Evolutionary conservation across 2,888 invertebrate genomes (phyloP).

Genomic region (Mellilla xanthometata): DNA sequence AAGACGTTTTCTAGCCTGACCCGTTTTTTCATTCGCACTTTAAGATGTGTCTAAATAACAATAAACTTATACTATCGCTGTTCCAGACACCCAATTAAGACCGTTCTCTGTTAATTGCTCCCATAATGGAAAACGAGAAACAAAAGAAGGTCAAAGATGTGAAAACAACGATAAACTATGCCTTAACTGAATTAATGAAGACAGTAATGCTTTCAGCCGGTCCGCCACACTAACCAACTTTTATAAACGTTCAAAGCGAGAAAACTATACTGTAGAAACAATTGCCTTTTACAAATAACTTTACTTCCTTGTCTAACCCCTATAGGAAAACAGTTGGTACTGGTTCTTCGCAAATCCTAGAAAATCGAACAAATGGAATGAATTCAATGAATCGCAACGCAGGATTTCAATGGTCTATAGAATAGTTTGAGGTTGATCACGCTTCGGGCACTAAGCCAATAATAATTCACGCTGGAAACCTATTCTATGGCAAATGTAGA

Average conservation of each 20-base stretch:
- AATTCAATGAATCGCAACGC: constrained; percentile 27
- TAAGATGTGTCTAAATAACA: constrained; percentile 5
- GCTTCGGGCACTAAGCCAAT: constrained; percentile 28
- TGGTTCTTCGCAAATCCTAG: constrained; percentile 3
- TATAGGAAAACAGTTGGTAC: neutral
- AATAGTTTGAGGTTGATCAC: constrained; percentile 29
- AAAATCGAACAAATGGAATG: constrained; percentile 8
- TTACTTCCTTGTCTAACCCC: neutral
- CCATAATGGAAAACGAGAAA: constrained; percentile 13
- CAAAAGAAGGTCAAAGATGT: constrained; percentile 18
- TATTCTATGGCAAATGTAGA: constrained; percentile 11
- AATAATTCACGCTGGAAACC: constrained; percentile 26
- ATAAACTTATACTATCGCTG: constrained; percentile 5
- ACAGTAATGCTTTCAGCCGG: constrained; percentile 13
- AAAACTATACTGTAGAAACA: constrained; percentile 1
- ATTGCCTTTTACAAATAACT: neutral
- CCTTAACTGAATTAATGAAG: constrained; percentile 17
- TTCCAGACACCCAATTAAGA: constrained; percentile 11
- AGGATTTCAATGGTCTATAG: constrained; percentile 29
- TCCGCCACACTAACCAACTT: constrained; percentile 11
- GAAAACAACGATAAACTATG: constrained; percentile 19
- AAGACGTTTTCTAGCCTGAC: too few relatives aligned
- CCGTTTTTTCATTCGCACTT: neutral
- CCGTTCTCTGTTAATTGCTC: constrained; percentile 14
- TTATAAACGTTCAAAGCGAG: neutral